A percentile compares a stretch with the other conserved stretches of the same genome.
Conservation (phyloP, 2,797 vertebrate genomes). For the Agapornis canus region DNA sequence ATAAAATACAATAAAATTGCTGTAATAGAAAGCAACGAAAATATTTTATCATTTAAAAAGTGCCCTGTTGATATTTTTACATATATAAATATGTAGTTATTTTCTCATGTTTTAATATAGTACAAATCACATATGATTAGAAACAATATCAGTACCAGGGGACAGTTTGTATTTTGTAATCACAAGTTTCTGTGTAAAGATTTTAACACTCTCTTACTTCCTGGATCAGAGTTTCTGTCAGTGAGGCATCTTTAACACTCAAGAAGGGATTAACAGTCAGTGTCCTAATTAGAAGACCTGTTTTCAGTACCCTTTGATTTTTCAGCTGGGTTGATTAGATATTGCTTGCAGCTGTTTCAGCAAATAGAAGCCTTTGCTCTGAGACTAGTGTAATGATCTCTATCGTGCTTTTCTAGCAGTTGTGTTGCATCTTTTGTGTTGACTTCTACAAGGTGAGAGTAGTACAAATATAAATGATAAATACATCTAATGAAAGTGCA, state of each 20-base stretch:
- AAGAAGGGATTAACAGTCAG: background rate
- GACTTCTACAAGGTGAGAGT: background rate
- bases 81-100: background rate
- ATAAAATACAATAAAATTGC: background rate
- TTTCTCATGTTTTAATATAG: background rate
- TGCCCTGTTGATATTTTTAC: background rate
- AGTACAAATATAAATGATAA: background rate
- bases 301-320: conserved; percentile 23
- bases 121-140: background rate
- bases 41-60: background rate
- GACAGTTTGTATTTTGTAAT: background rate
- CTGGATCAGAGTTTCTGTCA: background rate
- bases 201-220: background rate
- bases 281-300: background rate
- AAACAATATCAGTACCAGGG: background rate
- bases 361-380: background rate
- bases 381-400: background rate
- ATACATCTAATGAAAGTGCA: background rate
- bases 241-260: background rate
- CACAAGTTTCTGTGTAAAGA: background rate
- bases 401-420: background rate
- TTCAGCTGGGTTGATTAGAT: background rate
- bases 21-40: background rate
- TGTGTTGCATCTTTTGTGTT: background rate
- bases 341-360: background rate